Evolutionary conservation across 2,113 vertebrate species (phyloP).

Genomic region (Mastomys natalensis): DNA sequence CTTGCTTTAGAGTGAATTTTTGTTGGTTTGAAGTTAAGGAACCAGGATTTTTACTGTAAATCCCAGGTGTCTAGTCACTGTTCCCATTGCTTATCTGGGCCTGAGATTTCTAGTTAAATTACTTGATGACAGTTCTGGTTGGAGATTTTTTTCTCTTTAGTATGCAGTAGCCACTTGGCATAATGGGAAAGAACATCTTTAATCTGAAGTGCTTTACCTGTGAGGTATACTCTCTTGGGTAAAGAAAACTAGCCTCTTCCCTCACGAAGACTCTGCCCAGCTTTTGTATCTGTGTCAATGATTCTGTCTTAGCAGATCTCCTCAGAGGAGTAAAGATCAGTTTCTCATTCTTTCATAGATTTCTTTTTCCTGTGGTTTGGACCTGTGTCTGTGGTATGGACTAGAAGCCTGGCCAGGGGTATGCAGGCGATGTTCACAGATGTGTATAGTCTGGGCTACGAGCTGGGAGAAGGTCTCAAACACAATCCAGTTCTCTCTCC

Average conservation of each 20-base stretch:
- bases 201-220: neutral
- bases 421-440: fast-evolving
- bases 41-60: conserved; percentile 59
- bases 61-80: neutral
- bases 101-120: conserved; percentile 34
- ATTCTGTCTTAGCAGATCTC: neutral
- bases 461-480: neutral
- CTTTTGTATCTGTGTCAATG: neutral
- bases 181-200: neutral
- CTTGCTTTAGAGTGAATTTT: conserved; percentile 3
- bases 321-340: neutral
- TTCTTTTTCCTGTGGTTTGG: neutral
- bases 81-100: conserved; percentile 44
- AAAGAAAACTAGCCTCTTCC: neutral
- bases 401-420: neutral
- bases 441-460: neutral
- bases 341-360: neutral
- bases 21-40: neutral
- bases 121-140: conserved; percentile 55
- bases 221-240: neutral
- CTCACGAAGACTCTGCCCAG: neutral
- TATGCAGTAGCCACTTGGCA: neutral
- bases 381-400: neutral
- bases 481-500: neutral
- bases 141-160: neutral